A percentile compares a stretch with the other conserved stretches of the same genome.
These are phyloP conservation scores for Drosophila mauritiana DNA, from an alignment of 1,140 invertebrate genomes.

Conservation along the genomic window DNA sequence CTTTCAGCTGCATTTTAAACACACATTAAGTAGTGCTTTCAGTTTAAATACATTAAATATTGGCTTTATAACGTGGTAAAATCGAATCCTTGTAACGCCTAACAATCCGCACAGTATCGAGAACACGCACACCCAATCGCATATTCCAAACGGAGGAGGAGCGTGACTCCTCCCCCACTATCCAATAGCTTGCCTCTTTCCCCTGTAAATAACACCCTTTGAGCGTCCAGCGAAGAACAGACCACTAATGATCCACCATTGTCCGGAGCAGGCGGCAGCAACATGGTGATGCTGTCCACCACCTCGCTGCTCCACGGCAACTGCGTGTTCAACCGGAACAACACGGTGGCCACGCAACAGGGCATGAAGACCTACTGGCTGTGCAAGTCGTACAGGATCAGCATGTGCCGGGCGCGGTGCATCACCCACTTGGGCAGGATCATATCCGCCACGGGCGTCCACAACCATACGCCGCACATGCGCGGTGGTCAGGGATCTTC, in stretches of 20 bases:
- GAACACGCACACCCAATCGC: slow-evolving; percentile 17
- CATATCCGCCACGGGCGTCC: slow-evolving; percentile 83
- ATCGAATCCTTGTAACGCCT: slow-evolving; percentile 4
- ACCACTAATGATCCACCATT: slow-evolving; percentile 78
- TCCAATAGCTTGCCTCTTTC: slow-evolving; percentile 8
- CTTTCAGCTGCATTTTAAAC: background rate
- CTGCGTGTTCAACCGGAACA: slow-evolving; percentile 84
- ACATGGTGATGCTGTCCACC: slow-evolving; percentile 84
- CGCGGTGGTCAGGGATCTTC: slow-evolving; percentile 43
- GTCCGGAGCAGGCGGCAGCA: slow-evolving; percentile 76
- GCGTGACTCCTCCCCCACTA: slow-evolving; percentile 13
- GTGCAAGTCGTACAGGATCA: slow-evolving; percentile 84
- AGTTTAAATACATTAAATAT: background rate
- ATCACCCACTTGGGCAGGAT: slow-evolving; percentile 83
- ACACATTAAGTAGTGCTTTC: background rate
- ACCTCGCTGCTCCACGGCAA: slow-evolving; percentile 84
- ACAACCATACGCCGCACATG: slow-evolving; percentile 84
- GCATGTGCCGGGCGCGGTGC: slow-evolving; percentile 84
- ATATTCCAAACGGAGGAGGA: slow-evolving; percentile 2
- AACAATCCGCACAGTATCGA: slow-evolving; percentile 28
- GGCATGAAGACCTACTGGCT: slow-evolving; percentile 85
- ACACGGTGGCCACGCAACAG: slow-evolving; percentile 84
- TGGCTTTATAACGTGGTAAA: background rate
- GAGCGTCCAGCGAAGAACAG: slow-evolving; percentile 40
- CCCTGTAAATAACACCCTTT: slow-evolving; percentile 68